Evolutionary conservation across 37 sponge, comb jelly and placozoan species (phyloP), one percentile per base, ranked within the genome.

Genomic region (Hexactinellida sp.): DNA sequence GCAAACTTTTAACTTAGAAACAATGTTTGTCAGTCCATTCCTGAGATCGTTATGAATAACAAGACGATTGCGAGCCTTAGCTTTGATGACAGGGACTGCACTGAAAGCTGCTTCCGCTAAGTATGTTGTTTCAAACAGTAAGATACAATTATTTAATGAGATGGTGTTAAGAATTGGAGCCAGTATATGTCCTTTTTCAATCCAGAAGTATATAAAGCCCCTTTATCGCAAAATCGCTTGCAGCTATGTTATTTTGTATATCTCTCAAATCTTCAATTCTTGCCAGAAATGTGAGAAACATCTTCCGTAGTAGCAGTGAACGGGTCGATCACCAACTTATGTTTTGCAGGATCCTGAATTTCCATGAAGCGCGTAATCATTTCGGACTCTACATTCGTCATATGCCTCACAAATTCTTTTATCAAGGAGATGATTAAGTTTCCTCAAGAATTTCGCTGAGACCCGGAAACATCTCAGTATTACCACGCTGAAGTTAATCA

Each of bases 291-390:
- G 34, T 63, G 34, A 28, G 25, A 23, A 28, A 63, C 76, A 23
- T 63, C 76, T 32, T 63, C 34, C 30, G 76, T 63, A 63, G 76
- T 63, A 63, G 76, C 76, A 41, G 76, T 63, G 34, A 63, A 63
- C 34, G 76, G 76, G 25, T 63, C 52, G 9, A 19, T 28, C 34
- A 63, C 76, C 3, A 63, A 28, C 19, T 32, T 63, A 63, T 21
- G 76, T n/a, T 63, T 63, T 25, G 1, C 76, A 63, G 34, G 19
- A 5, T 63, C 34, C 76, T 63, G 76, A 63, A 63, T 63, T 63
- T 63, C 76, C 76, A 63, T 63, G 76, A 63, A 63, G 25, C 34
- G 76, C 76, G 76, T 28, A 63, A 23, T 63, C 19, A 63, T 63
- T 63, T 63, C 76, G 32, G 76, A 63, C 76, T 32, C 76, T 23